Base-by-base conservation (phyloP, 2,888 invertebrate species). In the Hipparchia semele region DNA sequence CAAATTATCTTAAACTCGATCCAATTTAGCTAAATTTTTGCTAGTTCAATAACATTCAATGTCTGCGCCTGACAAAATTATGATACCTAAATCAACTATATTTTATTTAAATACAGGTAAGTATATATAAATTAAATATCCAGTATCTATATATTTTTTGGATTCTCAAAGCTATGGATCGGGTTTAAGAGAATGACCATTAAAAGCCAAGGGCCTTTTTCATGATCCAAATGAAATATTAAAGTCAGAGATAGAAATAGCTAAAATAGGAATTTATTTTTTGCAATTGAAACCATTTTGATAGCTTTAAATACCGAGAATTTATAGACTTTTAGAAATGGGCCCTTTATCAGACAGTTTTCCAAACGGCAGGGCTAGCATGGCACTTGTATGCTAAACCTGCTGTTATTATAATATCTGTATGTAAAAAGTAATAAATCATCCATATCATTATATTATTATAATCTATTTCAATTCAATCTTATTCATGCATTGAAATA, bases 381-480 rank as follows among this genome's bases (percentile, higher is more conserved):
- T 5, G 5, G 1, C 2, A 39, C 2, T 39, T 39, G 1, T 39
- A 5, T 39, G 39, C 39, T 39, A 39, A 5, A 0, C n/a, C 54
- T 13, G n/a, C 54, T 54, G 54, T 54, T 54, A 54, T 5, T n/a
- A 46, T 62, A 7, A 39, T 39, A 39, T 39, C 13, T 13, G 2
- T 2, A n/a, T 49, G 46, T 64, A n/a, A 45, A 56, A 56, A 66
- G 23, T 56, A 67, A 67, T 58, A 58, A 46, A 46, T 67, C 67
- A 58, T 67, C 56, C 58, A 58, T 67, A 67, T 67, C 67, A 67
- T 58, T 67, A 46, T 51, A 23, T 51, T 51, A 2, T 51, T 23
- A 23, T 23, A 23, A 23, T 23, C 23, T 23, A 23, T 23, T 23
- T 23, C 23, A 23, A 23, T 23, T 23, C 23, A 23, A 23, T 23